phyloP scores from a whole-genome alignment of 1,140 invertebrate genomes.

The Riptortus pedestris region DNA sequence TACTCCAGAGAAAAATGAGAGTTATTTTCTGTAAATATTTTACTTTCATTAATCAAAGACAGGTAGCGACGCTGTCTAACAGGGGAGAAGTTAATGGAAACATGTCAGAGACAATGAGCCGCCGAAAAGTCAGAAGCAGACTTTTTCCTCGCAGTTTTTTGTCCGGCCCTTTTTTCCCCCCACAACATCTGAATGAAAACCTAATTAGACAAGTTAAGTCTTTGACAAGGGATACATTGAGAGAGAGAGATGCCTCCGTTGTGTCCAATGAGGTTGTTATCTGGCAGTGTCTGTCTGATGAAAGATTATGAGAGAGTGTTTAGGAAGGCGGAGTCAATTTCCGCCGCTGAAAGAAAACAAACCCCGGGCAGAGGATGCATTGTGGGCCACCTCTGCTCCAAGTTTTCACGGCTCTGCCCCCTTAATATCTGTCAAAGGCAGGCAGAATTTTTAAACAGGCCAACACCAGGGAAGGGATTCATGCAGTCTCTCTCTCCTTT shows the following conservation, averaged over 20 bases:
- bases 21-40: too few relatives aligned
- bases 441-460: slow-evolving; percentile 15
- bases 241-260: neutral
- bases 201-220: neutral
- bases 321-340: neutral
- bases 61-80: too few relatives aligned
- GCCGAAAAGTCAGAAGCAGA: too few relatives aligned
- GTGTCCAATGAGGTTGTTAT: neutral
- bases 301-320: neutral
- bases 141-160: too few relatives aligned
- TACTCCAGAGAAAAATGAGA: too few relatives aligned
- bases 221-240: neutral
- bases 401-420: neutral
- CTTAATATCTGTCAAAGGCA: slow-evolving; percentile 18
- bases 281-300: neutral
- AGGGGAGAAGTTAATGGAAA: too few relatives aligned
- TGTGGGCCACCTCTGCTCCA: too few relatives aligned
- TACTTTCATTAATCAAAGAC: too few relatives aligned
- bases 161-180: too few relatives aligned
- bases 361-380: neutral
- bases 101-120: too few relatives aligned
- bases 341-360: slow-evolving; percentile 6
- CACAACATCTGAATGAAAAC: neutral
- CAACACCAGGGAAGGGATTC: too few relatives aligned
- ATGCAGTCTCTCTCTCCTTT: too few relatives aligned